These are phyloP conservation scores for Chloroceryle inda DNA, from an alignment of 2,797 vertebrate species.

Conservation along the genomic window DNA sequence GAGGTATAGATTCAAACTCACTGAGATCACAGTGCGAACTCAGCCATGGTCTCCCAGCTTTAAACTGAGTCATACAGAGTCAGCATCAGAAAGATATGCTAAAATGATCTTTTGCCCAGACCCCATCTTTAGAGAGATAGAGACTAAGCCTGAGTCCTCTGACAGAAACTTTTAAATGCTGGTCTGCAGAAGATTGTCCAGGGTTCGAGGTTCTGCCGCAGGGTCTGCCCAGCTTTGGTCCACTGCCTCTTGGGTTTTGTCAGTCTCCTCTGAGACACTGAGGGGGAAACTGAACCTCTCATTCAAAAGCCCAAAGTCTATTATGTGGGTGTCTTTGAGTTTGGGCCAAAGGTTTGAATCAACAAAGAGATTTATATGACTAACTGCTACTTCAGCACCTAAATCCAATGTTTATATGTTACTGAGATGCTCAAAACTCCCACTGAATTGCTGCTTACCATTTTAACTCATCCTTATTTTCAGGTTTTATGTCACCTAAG, in stretches of 20 bases:
- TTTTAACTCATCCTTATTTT: neutral
- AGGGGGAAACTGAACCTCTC: neutral
- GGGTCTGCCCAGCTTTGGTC: neutral
- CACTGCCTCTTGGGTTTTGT: neutral
- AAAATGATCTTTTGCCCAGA: neutral
- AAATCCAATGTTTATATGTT: neutral
- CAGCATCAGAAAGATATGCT: neutral
- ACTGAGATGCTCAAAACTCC: neutral
- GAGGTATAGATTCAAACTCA: neutral
- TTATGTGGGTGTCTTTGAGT: neutral
- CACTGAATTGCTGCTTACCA: neutral
- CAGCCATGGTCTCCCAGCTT: neutral
- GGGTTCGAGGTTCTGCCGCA: neutral
- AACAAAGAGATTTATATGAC: neutral
- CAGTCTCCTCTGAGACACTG: rapidly evolving
- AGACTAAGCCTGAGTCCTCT: neutral
- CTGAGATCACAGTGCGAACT: neutral
- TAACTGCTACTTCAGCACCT: neutral
- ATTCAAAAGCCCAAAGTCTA: neutral
- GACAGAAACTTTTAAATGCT: neutral
- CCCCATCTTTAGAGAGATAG: neutral
- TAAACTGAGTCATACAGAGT: neutral
- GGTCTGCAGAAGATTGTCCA: neutral
- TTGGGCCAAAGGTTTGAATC: neutral
- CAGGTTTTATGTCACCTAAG: neutral